Percentiles rank a stretch among this genome's conserved stretches.
Conservation (phyloP, 2,888 invertebrate species). For the Merodon equestris region DNA sequence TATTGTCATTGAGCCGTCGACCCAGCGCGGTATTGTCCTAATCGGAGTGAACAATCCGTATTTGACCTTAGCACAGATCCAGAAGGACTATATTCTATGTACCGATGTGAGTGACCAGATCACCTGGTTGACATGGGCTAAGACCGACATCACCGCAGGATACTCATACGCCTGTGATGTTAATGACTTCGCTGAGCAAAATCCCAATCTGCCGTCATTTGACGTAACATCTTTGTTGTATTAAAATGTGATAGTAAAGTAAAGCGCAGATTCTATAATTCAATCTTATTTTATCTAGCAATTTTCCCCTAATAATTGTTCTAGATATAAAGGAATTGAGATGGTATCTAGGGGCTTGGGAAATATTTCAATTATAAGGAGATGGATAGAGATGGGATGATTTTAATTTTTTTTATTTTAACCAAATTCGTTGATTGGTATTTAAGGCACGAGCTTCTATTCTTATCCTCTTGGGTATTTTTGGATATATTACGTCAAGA, state of each 20-base stretch:
- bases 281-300: no score
- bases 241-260: constrained; percentile 7
- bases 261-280: no score
- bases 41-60: constrained; percentile 78
- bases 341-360: no score
- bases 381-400: no score
- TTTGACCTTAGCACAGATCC: constrained; percentile 72
- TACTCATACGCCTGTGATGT: constrained; percentile 76
- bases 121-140: constrained; percentile 79
- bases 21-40: constrained; percentile 80
- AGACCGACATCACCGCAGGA: constrained; percentile 72
- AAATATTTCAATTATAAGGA: no score
- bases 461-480: no score
- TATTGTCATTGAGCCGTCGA: constrained; percentile 80
- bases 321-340: no score
- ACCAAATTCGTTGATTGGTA: no score
- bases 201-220: constrained; percentile 71
- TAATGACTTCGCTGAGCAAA: constrained; percentile 72
- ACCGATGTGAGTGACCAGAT: constrained; percentile 80
- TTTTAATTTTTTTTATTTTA: no score
- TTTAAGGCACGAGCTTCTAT: no score
- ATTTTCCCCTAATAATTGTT: no score
- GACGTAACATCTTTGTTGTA: constrained; percentile 57
- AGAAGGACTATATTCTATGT: constrained; percentile 74
- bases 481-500: no score